Evolutionary conservation across 2,888 invertebrate species (phyloP).

Genomic region (Drosophila tripunctata): DNA sequence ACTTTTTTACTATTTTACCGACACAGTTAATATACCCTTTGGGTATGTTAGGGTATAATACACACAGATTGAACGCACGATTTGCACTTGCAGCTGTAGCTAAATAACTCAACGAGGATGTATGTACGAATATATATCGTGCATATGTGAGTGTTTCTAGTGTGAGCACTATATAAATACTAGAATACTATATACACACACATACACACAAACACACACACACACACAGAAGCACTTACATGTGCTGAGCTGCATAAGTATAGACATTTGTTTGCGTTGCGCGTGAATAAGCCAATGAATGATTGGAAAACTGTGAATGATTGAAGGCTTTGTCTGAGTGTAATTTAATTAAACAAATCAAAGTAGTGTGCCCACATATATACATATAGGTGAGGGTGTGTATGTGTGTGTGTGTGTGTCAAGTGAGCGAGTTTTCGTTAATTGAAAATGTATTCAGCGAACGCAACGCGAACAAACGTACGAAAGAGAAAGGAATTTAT

Average conservation of each 20-base stretch:
- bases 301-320: conserved; percentile 74
- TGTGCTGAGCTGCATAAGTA: conserved; percentile 39
- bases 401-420: conserved; percentile 7
- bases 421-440: conserved; percentile 58
- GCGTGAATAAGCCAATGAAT: conserved; percentile 75
- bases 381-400: background rate
- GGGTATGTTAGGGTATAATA: background rate
- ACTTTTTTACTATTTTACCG: background rate
- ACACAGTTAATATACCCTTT: background rate
- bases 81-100: conserved; percentile 55
- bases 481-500: conserved; percentile 1
- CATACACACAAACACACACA: conserved; percentile 20
- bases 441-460: conserved; percentile 69
- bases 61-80: conserved; percentile 45
- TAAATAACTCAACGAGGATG: conserved; percentile 29
- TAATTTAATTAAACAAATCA: conserved; percentile 77
- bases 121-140: conserved; percentile 2
- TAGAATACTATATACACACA: conserved; percentile 7
- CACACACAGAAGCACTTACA: conserved; percentile 16
- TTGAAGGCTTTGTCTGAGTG: conserved; percentile 72
- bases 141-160: conserved; percentile 32
- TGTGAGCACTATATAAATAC: conserved; percentile 37
- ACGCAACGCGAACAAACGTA: conserved; percentile 54
- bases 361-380: conserved; percentile 24
- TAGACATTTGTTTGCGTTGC: conserved; percentile 60